A percentile compares a stretch with the other conserved stretches of the same genome.
phyloP scores from a whole-genome alignment of 2,113 vertebrate genomes.

The Gambusia affinis region DNA sequence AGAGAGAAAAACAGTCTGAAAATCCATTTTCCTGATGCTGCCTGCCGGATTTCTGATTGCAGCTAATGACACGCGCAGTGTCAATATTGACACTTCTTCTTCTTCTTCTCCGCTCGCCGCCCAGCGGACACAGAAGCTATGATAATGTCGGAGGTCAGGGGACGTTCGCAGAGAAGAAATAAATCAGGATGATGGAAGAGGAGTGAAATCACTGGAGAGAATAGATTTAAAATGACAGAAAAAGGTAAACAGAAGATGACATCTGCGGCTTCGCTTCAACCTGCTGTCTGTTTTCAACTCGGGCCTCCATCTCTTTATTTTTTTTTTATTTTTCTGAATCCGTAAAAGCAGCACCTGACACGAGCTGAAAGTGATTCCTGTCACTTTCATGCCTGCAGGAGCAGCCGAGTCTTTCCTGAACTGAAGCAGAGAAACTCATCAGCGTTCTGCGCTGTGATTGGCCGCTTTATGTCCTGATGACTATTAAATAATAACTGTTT shows the following conservation, averaged over 20 bases:
- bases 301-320: background rate
- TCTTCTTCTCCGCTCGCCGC: slow-evolving; percentile 8
- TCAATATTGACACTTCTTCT: slow-evolving; percentile 50
- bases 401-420: background rate
- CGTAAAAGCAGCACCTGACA: background rate
- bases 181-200: background rate
- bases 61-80: slow-evolving; percentile 66
- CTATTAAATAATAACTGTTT: too few relatives aligned
- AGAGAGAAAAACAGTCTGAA: slow-evolving; percentile 50
- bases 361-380: background rate
- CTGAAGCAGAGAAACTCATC: slow-evolving; percentile 22
- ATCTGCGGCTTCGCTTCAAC: background rate
- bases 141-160: slow-evolving; percentile 48
- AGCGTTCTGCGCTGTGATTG: slow-evolving; percentile 18
- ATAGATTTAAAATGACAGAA: background rate
- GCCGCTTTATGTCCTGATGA: background rate
- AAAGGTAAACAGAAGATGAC: background rate
- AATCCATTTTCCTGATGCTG: too few relatives aligned
- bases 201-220: background rate
- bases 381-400: slow-evolving; percentile 9
- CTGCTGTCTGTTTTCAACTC: background rate
- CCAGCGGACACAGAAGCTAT: slow-evolving; percentile 17
- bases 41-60: slow-evolving; percentile 40
- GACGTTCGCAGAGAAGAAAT: slow-evolving; percentile 16
- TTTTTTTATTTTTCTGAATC: background rate